Evolutionary conservation across 2,888 invertebrate species (phyloP).

Genomic region (Graphium colonna): DNA sequence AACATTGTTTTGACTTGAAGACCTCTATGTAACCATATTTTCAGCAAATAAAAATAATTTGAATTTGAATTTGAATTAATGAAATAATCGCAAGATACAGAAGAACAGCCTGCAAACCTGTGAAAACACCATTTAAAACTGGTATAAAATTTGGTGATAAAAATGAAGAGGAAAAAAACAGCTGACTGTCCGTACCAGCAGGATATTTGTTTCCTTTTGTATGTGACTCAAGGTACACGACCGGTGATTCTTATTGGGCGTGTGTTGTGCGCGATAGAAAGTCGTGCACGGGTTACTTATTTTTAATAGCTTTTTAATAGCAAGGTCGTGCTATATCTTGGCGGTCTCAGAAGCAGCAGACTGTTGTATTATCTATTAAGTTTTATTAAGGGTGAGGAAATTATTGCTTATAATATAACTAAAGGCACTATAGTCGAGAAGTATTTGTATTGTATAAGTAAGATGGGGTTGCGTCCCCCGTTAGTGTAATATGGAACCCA

Average conservation of each 20-base stretch:
- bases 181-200: conserved; percentile 27
- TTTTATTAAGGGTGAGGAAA: conserved; percentile 27
- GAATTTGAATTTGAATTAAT: too few relatives aligned
- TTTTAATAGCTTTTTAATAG: conserved; percentile 30
- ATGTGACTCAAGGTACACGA: conserved; percentile 30
- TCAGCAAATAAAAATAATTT: too few relatives aligned
- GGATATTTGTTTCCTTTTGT: conserved; percentile 28
- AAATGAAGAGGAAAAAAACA: background rate
- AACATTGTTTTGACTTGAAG: too few relatives aligned
- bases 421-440: conserved; percentile 24
- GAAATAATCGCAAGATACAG: conserved; percentile 21
- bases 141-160: conserved; percentile 5
- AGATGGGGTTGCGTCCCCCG: too few relatives aligned
- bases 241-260: conserved; percentile 34
- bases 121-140: conserved; percentile 16
- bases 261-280: conserved; percentile 23
- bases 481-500: too few relatives aligned
- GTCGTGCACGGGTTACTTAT: conserved; percentile 32
- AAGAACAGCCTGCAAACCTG: conserved; percentile 23
- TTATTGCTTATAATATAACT: too few relatives aligned
- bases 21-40: too few relatives aligned
- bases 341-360: too few relatives aligned
- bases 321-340: too few relatives aligned
- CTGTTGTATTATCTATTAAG: too few relatives aligned
- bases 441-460: conserved; percentile 27